phyloP scores from a whole-genome alignment of 2,797 vertebrate genomes.

The Oreochromis grahami region DNA sequence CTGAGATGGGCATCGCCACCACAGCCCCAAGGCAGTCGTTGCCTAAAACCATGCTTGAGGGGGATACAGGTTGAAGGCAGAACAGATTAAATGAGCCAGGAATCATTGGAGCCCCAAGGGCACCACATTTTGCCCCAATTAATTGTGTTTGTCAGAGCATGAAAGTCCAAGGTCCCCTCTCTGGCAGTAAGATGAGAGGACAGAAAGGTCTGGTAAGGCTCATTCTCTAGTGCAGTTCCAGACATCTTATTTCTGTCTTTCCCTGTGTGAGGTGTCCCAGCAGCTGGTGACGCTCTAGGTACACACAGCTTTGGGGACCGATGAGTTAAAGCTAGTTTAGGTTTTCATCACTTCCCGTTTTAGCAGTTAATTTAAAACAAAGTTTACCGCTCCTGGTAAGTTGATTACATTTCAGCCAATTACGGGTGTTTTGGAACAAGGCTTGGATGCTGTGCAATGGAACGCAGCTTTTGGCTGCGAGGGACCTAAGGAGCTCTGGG shows the following conservation, averaged over 20 bases:
- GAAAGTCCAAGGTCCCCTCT: slow-evolving; percentile 57
- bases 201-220: slow-evolving; percentile 25
- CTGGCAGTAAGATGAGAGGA: slow-evolving; percentile 17
- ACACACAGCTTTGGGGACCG: not conserved
- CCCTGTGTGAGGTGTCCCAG: not conserved
- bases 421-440: slow-evolving; percentile 47
- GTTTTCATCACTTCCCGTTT: slow-evolving; percentile 9
- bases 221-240: slow-evolving; percentile 9
- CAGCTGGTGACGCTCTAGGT: not conserved
- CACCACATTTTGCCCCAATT: slow-evolving; percentile 64
- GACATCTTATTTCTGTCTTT: not conserved
- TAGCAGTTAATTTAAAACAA: slow-evolving; percentile 43
- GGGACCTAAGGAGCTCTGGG: slow-evolving; percentile 49
- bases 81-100: slow-evolving; percentile 62
- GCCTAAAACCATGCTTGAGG: slow-evolving; percentile 46
- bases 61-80: slow-evolving; percentile 46
- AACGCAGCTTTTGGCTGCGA: slow-evolving; percentile 52
- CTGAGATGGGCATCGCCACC: not conserved
- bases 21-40: slow-evolving; percentile 14
- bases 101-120: slow-evolving; percentile 58
- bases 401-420: slow-evolving; percentile 64
- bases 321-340: not conserved
- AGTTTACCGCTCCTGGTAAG: slow-evolving; percentile 30
- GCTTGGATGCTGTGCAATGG: slow-evolving; percentile 40
- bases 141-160: slow-evolving; percentile 67